phyloP scores from a whole-genome alignment of 2,888 invertebrate genomes.

The Lasioglossum oenotherae region DNA sequence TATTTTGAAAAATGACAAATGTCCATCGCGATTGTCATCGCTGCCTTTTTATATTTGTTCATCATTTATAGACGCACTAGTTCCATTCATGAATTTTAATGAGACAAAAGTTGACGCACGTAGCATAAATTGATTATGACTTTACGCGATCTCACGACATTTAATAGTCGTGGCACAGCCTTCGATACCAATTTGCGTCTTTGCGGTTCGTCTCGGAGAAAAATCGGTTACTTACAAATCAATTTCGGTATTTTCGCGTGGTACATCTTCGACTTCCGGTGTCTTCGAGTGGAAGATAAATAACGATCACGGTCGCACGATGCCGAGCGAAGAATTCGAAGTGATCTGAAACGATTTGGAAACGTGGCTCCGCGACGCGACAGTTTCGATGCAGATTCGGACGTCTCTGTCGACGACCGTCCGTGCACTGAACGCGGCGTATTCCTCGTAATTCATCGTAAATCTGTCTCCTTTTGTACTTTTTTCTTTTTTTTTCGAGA shows the following conservation, averaged over 20 bases:
- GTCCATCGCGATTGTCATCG: not conserved
- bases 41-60: not conserved
- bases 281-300: not conserved
- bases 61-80: not conserved
- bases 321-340: not conserved
- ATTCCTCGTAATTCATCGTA: slow-evolving; percentile 22
- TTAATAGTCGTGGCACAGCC: not conserved
- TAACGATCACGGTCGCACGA: not conserved
- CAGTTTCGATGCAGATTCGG: not conserved
- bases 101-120: not conserved
- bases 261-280: slow-evolving; percentile 14
- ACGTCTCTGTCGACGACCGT: slow-evolving; percentile 49
- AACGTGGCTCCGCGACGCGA: not conserved
- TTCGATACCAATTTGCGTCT: not conserved
- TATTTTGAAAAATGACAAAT: not conserved
- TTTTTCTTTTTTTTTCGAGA: slow-evolving; percentile 52
- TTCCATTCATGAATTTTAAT: not conserved
- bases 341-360: not conserved
- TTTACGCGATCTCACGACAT: not conserved
- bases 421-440: slow-evolving; percentile 62
- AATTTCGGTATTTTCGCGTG: slow-evolving; percentile 23
- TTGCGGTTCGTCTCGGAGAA: not conserved
- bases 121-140: not conserved
- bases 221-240: slow-evolving; percentile 39
- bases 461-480: not conserved